Percentiles rank a stretch among this genome's conserved stretches.
Conservation (phyloP, 2,797 vertebrate species). For the Gymnopithys bicolor region DNA sequence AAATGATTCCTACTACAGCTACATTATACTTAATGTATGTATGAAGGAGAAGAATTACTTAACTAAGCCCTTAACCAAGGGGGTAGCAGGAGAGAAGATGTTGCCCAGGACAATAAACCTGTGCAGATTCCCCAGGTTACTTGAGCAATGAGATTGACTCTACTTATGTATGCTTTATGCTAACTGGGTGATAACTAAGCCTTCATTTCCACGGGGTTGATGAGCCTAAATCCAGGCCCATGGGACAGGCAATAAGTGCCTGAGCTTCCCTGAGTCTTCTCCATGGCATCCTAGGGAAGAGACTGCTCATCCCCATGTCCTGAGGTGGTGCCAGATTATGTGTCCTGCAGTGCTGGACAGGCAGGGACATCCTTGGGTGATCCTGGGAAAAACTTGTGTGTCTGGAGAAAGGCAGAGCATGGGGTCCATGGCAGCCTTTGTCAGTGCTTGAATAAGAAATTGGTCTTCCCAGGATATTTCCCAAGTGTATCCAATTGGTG, state of each 20-base stretch:
- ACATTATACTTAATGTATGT: fast-evolving
- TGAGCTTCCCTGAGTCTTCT: neutral
- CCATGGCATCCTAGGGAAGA: neutral
- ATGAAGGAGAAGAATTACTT: neutral
- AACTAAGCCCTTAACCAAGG: neutral
- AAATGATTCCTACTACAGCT: neutral
- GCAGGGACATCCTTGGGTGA: neutral
- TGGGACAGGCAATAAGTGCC: neutral
- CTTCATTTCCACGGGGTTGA: neutral
- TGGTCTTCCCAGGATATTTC: neutral
- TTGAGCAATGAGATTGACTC: neutral
- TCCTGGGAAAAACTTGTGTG: neutral
- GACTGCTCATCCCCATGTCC: neutral
- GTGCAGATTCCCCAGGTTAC: neutral
- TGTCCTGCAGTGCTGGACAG: neutral
- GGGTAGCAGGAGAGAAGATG: neutral
- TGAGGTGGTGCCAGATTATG: fast-evolving
- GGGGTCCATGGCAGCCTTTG: neutral
- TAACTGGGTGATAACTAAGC: neutral
- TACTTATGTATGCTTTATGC: neutral
- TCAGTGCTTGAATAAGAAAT: neutral
- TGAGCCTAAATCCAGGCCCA: neutral
- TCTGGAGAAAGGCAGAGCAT: neutral
- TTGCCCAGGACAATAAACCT: neutral
- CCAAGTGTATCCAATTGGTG: neutral